Conservation (phyloP, 2,888 invertebrate species). For the Platycheirus albimanus region DNA sequence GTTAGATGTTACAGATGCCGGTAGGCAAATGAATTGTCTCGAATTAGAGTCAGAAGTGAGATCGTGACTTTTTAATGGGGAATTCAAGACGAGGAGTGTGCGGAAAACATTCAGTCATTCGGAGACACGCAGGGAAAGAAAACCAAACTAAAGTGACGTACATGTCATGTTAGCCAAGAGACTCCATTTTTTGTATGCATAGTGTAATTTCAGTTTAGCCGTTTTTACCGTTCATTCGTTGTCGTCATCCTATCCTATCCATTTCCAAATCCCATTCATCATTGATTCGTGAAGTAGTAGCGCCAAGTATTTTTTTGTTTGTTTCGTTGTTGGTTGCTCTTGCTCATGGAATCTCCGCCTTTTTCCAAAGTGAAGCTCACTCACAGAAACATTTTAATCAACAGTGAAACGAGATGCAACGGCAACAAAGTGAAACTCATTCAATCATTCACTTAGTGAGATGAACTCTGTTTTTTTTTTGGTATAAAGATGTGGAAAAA, state of each 20-base stretch:
- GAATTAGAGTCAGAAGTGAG: slow-evolving; percentile 73
- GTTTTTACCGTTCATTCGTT: neutral
- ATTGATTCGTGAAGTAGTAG: slow-evolving; percentile 50
- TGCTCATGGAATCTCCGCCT: slow-evolving; percentile 17
- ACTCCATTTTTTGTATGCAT: slow-evolving; percentile 11
- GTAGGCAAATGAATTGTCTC: slow-evolving; percentile 73
- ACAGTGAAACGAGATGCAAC: slow-evolving; percentile 19
- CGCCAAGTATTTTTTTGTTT: slow-evolving; percentile 11
- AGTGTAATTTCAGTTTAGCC: slow-evolving; percentile 44
- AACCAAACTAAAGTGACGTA: slow-evolving; percentile 52
- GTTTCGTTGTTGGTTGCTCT: neutral
- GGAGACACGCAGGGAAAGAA: slow-evolving; percentile 7
- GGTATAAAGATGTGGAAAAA: neutral
- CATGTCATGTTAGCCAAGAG: slow-evolving; percentile 47
- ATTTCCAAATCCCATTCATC: slow-evolving; percentile 66
- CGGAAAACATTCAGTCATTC: slow-evolving; percentile 15
- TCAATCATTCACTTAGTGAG: slow-evolving; percentile 44
- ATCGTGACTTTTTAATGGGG: slow-evolving; percentile 62
- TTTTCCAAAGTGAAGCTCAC: slow-evolving; percentile 13
- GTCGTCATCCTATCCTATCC: slow-evolving; percentile 55
- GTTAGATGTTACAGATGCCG: no score
- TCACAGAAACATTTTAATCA: slow-evolving; percentile 52
- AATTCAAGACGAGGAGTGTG: neutral
- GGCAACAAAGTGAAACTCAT: slow-evolving; percentile 52
- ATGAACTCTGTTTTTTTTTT: slow-evolving; percentile 2